These are phyloP conservation scores for Sylvilagus bachmani DNA, from an alignment of 2,113 vertebrate species.

Conservation along the genomic window DNA sequence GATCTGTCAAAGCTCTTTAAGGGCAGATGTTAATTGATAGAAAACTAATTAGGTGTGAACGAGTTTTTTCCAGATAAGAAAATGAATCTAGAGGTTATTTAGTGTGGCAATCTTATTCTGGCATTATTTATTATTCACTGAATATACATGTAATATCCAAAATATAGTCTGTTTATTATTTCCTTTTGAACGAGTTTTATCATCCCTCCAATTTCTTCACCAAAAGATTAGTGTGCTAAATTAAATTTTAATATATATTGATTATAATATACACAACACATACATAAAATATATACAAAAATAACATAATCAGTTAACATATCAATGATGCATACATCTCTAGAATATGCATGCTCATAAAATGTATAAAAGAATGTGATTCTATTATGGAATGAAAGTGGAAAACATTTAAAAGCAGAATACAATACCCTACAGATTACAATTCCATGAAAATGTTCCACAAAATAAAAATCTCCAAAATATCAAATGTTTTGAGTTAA, in stretches of 20 bases:
- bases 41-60: slow-evolving; percentile 56
- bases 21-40: slow-evolving; percentile 40
- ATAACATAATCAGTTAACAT: background rate
- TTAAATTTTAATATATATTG: background rate
- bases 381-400: background rate
- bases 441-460: background rate
- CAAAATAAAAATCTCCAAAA: background rate
- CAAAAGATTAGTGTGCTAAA: background rate
- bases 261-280: background rate
- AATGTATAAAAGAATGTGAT: background rate
- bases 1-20: background rate
- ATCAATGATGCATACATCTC: background rate
- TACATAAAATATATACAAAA: background rate
- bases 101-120: background rate
- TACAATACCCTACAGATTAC: background rate
- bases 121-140: background rate
- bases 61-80: slow-evolving; percentile 32
- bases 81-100: slow-evolving; percentile 29
- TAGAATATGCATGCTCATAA: background rate
- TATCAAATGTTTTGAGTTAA: background rate
- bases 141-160: background rate
- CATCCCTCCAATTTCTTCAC: background rate
- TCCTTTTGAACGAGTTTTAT: background rate
- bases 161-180: background rate
- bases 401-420: background rate